These are phyloP conservation scores for Hybognathus amarus DNA, from an alignment of 2,797 vertebrate species.

Conservation along the genomic window DNA sequence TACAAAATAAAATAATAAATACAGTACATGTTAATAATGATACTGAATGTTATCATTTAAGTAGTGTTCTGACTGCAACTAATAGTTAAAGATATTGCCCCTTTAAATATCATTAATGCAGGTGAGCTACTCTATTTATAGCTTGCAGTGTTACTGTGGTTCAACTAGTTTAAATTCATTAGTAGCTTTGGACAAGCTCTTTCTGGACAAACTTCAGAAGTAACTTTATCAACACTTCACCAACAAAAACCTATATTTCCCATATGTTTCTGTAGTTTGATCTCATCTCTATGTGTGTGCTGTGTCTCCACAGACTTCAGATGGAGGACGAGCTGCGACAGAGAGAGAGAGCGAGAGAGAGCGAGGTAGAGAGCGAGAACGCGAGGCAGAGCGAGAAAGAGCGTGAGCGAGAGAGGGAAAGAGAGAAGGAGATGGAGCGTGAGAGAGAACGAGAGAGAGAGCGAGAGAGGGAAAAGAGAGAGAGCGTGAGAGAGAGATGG, in stretches of 20 bases:
- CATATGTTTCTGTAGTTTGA: not conserved
- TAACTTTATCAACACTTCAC: not conserved
- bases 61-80: not conserved
- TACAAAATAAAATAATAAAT: not conserved
- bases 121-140: not conserved
- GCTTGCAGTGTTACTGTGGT: not conserved
- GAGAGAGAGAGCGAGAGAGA: constrained; percentile 74
- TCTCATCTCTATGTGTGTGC: constrained; percentile 4
- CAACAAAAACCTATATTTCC: not conserved
- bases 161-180: not conserved
- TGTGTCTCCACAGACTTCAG: constrained; percentile 81
- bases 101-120: not conserved
- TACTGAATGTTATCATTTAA: not conserved
- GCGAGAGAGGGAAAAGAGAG: constrained; percentile 83
- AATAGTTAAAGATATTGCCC: not conserved
- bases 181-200: not conserved
- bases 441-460: constrained; percentile 82
- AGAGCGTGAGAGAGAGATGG: constrained; percentile 88
- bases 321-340: constrained; percentile 92
- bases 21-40: not conserved
- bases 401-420: constrained; percentile 69
- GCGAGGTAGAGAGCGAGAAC: constrained; percentile 70
- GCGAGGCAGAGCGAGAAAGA: constrained; percentile 80
- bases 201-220: not conserved
- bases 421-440: constrained; percentile 83